Evolutionary conservation across 2,797 vertebrate species (phyloP), one percentile per base, ranked within the genome.

Genomic region (Chelon auratus): DNA sequence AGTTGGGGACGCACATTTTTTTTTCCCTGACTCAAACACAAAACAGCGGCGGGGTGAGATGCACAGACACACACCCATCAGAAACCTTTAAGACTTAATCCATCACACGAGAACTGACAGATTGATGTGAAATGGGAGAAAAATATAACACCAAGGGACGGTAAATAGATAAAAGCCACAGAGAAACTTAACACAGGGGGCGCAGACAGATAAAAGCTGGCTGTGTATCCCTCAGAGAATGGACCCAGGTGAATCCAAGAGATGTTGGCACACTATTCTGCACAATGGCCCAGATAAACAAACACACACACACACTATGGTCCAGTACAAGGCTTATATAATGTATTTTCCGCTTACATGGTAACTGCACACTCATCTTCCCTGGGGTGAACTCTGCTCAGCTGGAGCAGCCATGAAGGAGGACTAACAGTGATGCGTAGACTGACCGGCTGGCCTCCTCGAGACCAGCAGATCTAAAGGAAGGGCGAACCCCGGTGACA

Each of bases 291-390:
- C 81, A 88, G 74, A 91, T 78, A 84, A 84, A 90, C 72, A 89
- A 76, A 81, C 59, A 68, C 45, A 63, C 48, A 70, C 40, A 62
- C 55, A 72, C 55, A 45, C 63, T 52, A 43, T 33, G 61, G 74
- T 84, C 78, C 67, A 75, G 80, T 36, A 57, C 71, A 60, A 52
- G n/a, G 68, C 66, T 91, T 92, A 93, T 82, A 82, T 92, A 91
- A 93, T 86, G 54, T 84, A 80, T 86, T 90, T 87, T 87, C 85
- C 68, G 79, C 85, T 79, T 81, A 87, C 86, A 88, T 81, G 73
- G 84, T 82, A 86, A 85, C 80, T 86, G 81, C 90, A 90, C 89
- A 88, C 89, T 91, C 87, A 87, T 91, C 79, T 66, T 86, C 85
- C 89, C 87, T 20, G 65, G 68, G 75, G 87, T 78, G 76, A 87